A percentile compares a stretch with the other conserved stretches of the same genome.
phyloP scores from a whole-genome alignment of 1,140 invertebrate species.

The Orius laevigatus region DNA sequence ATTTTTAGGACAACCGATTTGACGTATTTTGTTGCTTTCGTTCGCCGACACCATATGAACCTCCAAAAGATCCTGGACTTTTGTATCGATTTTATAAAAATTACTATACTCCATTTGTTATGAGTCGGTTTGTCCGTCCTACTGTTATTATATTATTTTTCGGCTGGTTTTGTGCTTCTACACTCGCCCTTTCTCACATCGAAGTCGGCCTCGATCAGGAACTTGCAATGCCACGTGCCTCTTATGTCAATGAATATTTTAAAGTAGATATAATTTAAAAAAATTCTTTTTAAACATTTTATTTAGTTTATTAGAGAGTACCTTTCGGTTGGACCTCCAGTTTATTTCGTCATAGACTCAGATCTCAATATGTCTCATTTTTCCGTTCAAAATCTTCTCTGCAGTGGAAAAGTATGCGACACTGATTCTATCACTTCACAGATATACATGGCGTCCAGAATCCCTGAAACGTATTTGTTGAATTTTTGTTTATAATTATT shows the following conservation, averaged over 20 bases:
- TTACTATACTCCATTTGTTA: slow-evolving; percentile 72
- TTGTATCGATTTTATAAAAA: slow-evolving; percentile 75
- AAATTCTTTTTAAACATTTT: no score
- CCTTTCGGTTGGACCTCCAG: slow-evolving; percentile 85
- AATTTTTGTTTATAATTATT: no score
- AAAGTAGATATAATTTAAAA: slow-evolving; percentile 26
- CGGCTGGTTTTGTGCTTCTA: slow-evolving; percentile 75
- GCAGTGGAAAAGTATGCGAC: slow-evolving; percentile 62
- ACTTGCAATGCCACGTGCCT: slow-evolving; percentile 92
- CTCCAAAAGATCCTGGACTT: slow-evolving; percentile 41
- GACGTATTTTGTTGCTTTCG: slow-evolving; percentile 74
- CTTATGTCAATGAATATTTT: slow-evolving; percentile 87
- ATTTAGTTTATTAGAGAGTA: slow-evolving; percentile 59
- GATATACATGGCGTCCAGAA: slow-evolving; percentile 58
- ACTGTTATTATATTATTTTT: slow-evolving; percentile 71
- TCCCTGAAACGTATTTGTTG: slow-evolving; percentile 36
- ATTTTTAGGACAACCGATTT: slow-evolving; percentile 42
- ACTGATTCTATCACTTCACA: slow-evolving; percentile 68
- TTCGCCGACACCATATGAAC: slow-evolving; percentile 44
- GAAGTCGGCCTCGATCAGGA: slow-evolving; percentile 92
- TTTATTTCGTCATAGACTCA: slow-evolving; percentile 87
- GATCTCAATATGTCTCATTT: slow-evolving; percentile 60
- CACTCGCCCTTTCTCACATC: slow-evolving; percentile 71
- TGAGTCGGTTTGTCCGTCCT: slow-evolving; percentile 41
- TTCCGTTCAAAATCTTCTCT: slow-evolving; percentile 67